Base-by-base conservation (phyloP, 2,113 vertebrate genomes). In the Caranx ignobilis region DNA sequence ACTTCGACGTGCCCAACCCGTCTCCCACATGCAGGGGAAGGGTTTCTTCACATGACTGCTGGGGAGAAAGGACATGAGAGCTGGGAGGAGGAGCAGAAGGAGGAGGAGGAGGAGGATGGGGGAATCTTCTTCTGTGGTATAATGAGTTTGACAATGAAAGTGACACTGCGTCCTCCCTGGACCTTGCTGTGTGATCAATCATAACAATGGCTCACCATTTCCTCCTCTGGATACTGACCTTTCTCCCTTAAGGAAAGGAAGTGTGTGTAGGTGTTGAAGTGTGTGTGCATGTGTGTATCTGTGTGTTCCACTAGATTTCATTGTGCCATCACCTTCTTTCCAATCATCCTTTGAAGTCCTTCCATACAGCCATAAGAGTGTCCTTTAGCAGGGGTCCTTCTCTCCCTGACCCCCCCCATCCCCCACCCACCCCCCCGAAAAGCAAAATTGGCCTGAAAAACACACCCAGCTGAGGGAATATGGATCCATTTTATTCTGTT, bases 111-210 rank as follows among this genome's bases (percentile, higher is more conserved):
- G 45, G 74, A 82, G 71, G 73, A 80, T 71, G 71, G 73, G 82
- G 74, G 81, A 55, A 69, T 85, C 89, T 87, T 90, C 90, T 83
- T 86, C 90, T 52, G 60, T 83, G 86, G 86, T 89, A 79, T 94
- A 94, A 94, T 93, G 91, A 93, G 91, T 90, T 91, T 93, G 93
- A 94, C 92, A 92, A 91, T 93, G 92, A 94, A 92, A 92, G 91
- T 93, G 89, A 93, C 91, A 93, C 90, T 59, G 85, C 65, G 85
- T 92, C 93, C 90, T 92, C 93, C 69, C 82, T 79, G 85, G 87
- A 91, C 93, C 89, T 91, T 85, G 87, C 81, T 48, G 79, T 86
- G 91, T 94, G 91, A 93, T 94, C 92, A 93, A 93, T 94, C 93
- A 94, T 88, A 90, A 89, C 90, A 91, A 93, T 91, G 90, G 90